Base-by-base conservation (phyloP, 1,140 invertebrate species). In the Bombus vancouverensis region DNA sequence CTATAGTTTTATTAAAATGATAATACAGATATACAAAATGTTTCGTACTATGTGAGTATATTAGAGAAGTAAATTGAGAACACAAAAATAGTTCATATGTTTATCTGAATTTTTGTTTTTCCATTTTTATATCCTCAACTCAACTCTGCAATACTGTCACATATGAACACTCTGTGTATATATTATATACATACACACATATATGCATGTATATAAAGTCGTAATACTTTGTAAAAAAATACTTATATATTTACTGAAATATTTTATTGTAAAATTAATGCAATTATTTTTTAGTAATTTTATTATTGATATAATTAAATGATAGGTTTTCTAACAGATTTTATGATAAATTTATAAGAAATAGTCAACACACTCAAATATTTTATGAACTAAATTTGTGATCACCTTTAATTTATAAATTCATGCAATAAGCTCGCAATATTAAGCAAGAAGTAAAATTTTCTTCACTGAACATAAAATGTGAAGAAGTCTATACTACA, bases 151-250 rank as follows among this genome's bases (percentile, higher is more conserved):
- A 68, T 68, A 68, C 34, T 37, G 47, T 68, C 66, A 66, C 65
- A 32, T 32, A 66, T 15, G 15, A 66, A 66, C 65, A 66, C n/a
- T 32, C n/a, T 66, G 62, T 62, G 25, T 65, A 65, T 72, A 22
- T 42, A 22, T 53, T 53, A 53, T 53, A 22, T 42, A 57, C 57
- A 57, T 12, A n/a, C n/a, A 32, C 9, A 22, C 12, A 44, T 44
- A 28, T 39, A 18, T 42, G 25, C 75, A 53, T 75, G 32, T 83
- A 39, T 79, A 82, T 82, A 87, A 84, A 73, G 75, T 79, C 32
- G 13, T 66, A 79, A 79, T 84, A 76, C 71, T 73, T 83, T 78
- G 70, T 84, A 84, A 84, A 84, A 84, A 84, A 79, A 84, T 71
- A 84, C 75, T 79, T 62, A 66, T 71, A 25, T 71, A 79, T 79